A percentile compares a stretch with the other conserved stretches of the same genome.
phyloP scores from a whole-genome alignment of 1,140 invertebrate genomes.

The Drosophila auraria region DNA sequence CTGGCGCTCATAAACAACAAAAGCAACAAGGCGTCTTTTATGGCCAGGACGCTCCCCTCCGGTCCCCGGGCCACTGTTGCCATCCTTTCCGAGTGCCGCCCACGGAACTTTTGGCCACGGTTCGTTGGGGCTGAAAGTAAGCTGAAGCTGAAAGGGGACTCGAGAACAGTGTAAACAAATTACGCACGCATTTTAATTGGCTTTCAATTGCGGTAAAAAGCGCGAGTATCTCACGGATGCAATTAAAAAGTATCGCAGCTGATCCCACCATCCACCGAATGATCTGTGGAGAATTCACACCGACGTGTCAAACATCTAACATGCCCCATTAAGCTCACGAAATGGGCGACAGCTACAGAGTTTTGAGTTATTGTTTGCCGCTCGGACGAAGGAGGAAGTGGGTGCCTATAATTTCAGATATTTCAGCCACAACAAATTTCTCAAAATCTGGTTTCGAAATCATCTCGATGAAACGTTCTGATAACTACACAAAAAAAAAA shows the following conservation, averaged over 20 bases:
- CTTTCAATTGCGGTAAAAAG: constrained; percentile 43
- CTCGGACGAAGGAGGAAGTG: neutral
- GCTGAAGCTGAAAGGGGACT: constrained; percentile 30
- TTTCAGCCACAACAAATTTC: neutral
- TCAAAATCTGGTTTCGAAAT: neutral
- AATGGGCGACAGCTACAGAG: neutral
- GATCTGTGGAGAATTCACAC: constrained; percentile 32
- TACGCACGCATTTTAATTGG: constrained; percentile 76
- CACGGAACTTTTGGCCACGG: constrained; percentile 64
- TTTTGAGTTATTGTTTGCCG: neutral
- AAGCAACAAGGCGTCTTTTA: constrained; percentile 78
- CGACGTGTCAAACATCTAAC: constrained; percentile 61
- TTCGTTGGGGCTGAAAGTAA: constrained; percentile 71
- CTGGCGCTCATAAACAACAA: constrained; percentile 75
- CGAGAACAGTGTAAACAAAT: constrained; percentile 67
- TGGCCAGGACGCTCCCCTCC: constrained; percentile 39
- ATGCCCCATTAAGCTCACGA: constrained; percentile 56
- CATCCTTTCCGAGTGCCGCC: constrained; percentile 1
- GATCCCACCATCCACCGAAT: constrained; percentile 24
- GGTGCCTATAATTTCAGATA: neutral
- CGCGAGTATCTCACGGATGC: constrained; percentile 43
- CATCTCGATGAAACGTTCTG: no score
- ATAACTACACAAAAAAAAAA: no score
- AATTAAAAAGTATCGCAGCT: constrained; percentile 42
- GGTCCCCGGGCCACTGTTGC: neutral